Evolutionary conservation across 64 coral and sea anemone species (phyloP).

Genomic region (Catalaphyllia jardinei): DNA sequence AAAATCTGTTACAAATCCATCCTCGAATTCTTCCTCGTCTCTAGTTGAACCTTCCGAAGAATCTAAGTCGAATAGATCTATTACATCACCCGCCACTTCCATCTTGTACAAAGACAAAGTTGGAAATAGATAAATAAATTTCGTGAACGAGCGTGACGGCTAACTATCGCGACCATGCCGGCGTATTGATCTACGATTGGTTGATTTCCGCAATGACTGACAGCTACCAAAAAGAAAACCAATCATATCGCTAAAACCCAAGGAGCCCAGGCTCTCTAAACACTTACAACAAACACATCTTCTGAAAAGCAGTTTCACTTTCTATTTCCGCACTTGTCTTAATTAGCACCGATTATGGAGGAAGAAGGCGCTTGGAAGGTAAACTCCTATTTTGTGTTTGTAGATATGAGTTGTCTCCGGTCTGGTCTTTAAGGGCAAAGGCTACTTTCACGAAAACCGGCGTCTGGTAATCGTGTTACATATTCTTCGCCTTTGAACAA

Average conservation of each 20-base stretch:
- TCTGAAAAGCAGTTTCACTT: background rate
- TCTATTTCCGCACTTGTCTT: background rate
- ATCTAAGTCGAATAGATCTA: too few species aligned
- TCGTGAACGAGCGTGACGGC: too few species aligned
- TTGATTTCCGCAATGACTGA: background rate
- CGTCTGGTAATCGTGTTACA: too few species aligned
- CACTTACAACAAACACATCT: background rate
- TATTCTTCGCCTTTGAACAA: too few species aligned
- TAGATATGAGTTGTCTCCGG: background rate
- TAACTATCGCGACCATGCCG: too few species aligned
- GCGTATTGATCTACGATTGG: background rate
- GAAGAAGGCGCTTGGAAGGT: too few species aligned
- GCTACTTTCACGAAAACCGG: too few species aligned
- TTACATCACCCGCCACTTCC: too few species aligned
- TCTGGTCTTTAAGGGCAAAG: background rate
- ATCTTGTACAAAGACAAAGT: too few species aligned
- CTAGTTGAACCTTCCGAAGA: background rate
- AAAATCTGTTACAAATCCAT: background rate
- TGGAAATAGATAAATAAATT: too few species aligned
- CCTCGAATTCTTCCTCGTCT: slow-evolving; percentile 1
- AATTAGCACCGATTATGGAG: background rate
- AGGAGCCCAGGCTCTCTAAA: background rate
- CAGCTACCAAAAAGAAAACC: background rate
- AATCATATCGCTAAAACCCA: background rate
- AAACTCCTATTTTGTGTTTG: background rate